These are phyloP conservation scores for Adrianichthys oophorus DNA, from an alignment of 2,797 vertebrate genomes.

Conservation along the genomic window DNA sequence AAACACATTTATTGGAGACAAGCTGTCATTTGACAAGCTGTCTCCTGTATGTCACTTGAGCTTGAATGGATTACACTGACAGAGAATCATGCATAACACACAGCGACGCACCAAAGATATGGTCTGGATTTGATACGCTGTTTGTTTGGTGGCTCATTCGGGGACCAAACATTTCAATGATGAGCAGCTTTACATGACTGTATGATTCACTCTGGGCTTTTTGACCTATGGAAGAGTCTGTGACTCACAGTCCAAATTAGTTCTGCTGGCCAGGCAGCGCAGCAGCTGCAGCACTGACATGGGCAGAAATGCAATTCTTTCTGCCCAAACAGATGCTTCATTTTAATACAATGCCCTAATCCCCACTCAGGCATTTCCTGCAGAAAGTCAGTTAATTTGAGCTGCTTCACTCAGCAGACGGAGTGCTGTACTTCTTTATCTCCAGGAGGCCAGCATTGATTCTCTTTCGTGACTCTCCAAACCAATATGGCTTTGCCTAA, in stretches of 20 bases:
- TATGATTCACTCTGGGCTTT: conserved; percentile 46
- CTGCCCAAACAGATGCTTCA: conserved; percentile 46
- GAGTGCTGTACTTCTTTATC: conserved; percentile 41
- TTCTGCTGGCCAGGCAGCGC: conserved; percentile 48
- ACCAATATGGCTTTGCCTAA: conserved; percentile 54
- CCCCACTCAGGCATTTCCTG: conserved; percentile 33
- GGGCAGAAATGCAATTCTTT: conserved; percentile 27
- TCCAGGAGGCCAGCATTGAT: conserved; percentile 32
- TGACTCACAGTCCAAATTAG: conserved; percentile 61
- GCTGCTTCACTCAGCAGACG: conserved; percentile 35
- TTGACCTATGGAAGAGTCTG: conserved; percentile 54
- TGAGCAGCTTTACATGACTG: conserved; percentile 48
- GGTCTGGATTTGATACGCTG: conserved; percentile 36
- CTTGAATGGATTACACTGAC: conserved; percentile 13
- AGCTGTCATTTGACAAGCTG: conserved; percentile 10
- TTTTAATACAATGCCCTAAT: conserved; percentile 50
- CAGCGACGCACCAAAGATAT: conserved; percentile 32
- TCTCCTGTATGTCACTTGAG: conserved; percentile 9
- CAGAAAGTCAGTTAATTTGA: conserved; percentile 59
- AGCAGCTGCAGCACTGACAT: conserved; percentile 17
- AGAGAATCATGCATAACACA: conserved; percentile 32
- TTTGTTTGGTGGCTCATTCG: conserved; percentile 53
- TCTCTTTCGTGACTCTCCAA: conserved; percentile 51
- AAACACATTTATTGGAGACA: conserved; percentile 8
- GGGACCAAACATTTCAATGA: conserved; percentile 51